Evolutionary conservation across 1,140 invertebrate genomes (phyloP).

Genomic region (Habropoda laboriosa): DNA sequence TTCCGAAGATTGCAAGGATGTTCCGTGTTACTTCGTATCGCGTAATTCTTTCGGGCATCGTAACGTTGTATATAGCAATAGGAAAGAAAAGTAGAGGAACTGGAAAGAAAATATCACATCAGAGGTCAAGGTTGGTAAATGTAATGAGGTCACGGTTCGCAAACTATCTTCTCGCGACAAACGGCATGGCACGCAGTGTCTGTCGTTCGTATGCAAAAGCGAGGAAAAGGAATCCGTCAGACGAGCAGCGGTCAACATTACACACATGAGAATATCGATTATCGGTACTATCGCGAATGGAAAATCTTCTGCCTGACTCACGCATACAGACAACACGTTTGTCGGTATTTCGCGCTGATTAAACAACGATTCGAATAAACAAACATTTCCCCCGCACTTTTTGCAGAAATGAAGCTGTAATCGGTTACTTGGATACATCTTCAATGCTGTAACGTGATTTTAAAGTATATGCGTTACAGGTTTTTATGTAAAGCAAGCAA

Average conservation of each 20-base stretch:
- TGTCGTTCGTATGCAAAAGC: background rate
- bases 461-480: too few relatives aligned
- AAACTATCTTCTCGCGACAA: slow-evolving; percentile 45
- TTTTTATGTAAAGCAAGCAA: too few relatives aligned
- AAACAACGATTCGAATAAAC: background rate
- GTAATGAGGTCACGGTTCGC: slow-evolving; percentile 64
- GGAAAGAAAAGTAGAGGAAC: background rate
- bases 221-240: background rate
- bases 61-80: background rate
- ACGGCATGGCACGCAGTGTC: background rate
- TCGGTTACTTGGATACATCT: background rate
- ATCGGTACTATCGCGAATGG: slow-evolving; percentile 30
- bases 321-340: background rate
- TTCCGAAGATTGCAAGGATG: background rate
- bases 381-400: background rate
- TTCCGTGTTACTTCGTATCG: background rate
- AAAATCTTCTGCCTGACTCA: slow-evolving; percentile 20
- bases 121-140: slow-evolving; percentile 55
- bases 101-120: slow-evolving; percentile 43
- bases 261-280: slow-evolving; percentile 42
- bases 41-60: background rate
- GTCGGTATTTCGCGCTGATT: background rate
- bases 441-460: too few relatives aligned
- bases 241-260: slow-evolving; percentile 23
- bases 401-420: background rate